Evolutionary conservation across 2,888 invertebrate genomes (phyloP), one percentile per base, ranked within the genome.

Genomic region (Erebia aethiops): DNA sequence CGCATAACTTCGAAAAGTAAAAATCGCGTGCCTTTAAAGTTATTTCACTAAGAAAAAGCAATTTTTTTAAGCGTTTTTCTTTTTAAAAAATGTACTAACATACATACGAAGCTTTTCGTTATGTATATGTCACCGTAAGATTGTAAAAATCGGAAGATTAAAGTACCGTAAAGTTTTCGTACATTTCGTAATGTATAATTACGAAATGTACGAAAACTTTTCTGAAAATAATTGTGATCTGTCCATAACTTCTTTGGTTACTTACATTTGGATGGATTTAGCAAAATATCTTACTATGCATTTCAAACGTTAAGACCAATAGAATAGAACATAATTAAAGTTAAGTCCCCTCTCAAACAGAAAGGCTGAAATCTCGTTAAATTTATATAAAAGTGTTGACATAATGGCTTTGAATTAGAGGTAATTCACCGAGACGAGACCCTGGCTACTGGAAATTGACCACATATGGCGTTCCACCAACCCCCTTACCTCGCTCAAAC

Each of bases 381-480:
- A 83, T 81, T 81, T 87, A 78, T 86, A 85, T 83, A 84, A 84
- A 88, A 87, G 86, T 87, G 87, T 86, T 86, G 84, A 80, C 87
- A 87, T 89, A 86, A 89, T 80, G 82, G 83, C 79, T 75, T 62
- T 74, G 89, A 89, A 90, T 92, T 90, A 90, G 82, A 80, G 83
- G 84, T 88, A 90, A 90, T 87, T 86, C 87, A 74, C 81, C 86
- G 86, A 79, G 82, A 84, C 87, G 84, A 81, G 81, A 79, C 79
- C 80, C 66, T 74, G 76, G 77, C 74, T 72, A 73, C 75, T 76
- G 76, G 87, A 86, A 89, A 89, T 89, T 87, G 87, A 83, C 81
- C 88, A 85, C 91, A 91, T 91, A 92, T 92, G 92, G 89, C 89
- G 87, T 82, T 69, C 74, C 79, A 77, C 76, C 75, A 75, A 76